Percentiles rank a stretch among this genome's conserved stretches.
Conservation (phyloP, 1,140 invertebrate species). For the Leptopilina boulardi region DNA sequence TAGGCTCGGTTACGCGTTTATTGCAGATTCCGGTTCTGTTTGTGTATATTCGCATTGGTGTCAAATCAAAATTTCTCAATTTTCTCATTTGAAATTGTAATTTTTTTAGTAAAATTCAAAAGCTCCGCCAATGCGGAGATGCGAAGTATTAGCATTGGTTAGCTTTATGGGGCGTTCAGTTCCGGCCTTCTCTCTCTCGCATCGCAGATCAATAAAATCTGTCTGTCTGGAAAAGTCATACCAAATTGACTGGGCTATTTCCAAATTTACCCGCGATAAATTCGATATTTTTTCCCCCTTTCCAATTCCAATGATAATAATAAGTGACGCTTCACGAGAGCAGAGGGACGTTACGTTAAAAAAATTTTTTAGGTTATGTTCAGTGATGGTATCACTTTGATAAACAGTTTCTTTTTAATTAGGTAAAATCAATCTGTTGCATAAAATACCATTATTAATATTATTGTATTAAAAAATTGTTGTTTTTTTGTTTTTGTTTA, state of each 20-base stretch:
- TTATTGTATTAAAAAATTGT: neutral
- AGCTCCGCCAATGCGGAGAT: slow-evolving; percentile 71
- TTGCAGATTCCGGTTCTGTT: slow-evolving; percentile 70
- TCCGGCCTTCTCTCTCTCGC: slow-evolving; percentile 62
- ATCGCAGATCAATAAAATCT: slow-evolving; percentile 74
- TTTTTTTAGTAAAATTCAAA: slow-evolving; percentile 50
- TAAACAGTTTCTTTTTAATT: no score
- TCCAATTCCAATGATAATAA: no score
- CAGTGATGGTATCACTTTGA: no score
- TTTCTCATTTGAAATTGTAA: slow-evolving; percentile 46
- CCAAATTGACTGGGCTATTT: slow-evolving; percentile 67
- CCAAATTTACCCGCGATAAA: slow-evolving; percentile 36
- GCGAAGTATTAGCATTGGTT: slow-evolving; percentile 77
- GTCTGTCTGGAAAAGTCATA: slow-evolving; percentile 70
- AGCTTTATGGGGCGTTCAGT: slow-evolving; percentile 77
- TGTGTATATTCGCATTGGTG: slow-evolving; percentile 61
- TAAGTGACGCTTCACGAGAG: no score
- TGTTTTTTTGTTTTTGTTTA: neutral
- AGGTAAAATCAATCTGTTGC: no score
- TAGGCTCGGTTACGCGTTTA: slow-evolving; percentile 76
- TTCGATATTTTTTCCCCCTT: neutral
- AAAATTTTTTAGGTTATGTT: no score
- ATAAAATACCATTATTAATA: neutral
- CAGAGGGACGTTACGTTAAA: no score
- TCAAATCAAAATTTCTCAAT: slow-evolving; percentile 57